These are phyloP conservation scores for Menidia menidia DNA, from an alignment of 2,797 vertebrate genomes.

Conservation along the genomic window DNA sequence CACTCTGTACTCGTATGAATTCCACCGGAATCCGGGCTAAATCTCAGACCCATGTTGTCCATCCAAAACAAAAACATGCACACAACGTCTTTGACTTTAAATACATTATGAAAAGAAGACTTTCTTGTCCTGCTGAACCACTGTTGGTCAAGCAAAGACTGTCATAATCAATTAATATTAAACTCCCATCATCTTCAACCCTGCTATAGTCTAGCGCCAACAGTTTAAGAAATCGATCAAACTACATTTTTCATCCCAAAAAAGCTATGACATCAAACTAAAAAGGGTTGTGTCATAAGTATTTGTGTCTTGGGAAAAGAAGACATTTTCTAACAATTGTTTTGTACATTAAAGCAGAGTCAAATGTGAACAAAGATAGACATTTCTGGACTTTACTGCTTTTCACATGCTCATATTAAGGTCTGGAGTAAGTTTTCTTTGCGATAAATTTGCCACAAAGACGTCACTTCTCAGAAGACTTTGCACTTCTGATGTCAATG, in stretches of 20 bases:
- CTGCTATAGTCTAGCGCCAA: neutral
- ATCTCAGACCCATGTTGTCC: neutral
- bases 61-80: conserved; percentile 9
- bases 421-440: neutral
- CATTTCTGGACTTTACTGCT: too few relatives aligned
- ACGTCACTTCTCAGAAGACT: conserved; percentile 15
- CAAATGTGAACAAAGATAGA: too few relatives aligned
- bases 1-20: conserved; percentile 38
- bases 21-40: conserved; percentile 19
- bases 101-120: neutral
- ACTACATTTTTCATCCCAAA: neutral
- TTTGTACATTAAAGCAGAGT: too few relatives aligned
- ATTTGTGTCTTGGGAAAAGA: too few relatives aligned
- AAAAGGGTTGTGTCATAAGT: neutral
- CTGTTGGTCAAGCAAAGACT: conserved; percentile 1
- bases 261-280: neutral
- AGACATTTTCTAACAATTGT: too few relatives aligned
- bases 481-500: conserved; percentile 14
- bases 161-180: conserved; percentile 7
- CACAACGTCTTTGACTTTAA: conserved; percentile 5
- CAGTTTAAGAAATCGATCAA: neutral
- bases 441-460: conserved; percentile 12
- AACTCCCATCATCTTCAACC: neutral
- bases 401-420: neutral
- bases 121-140: neutral